Percentiles rank a stretch among this genome's conserved stretches.
Evolutionary conservation across 2,888 invertebrate genomes (phyloP).

Genomic region (Troides aeacus): DNA sequence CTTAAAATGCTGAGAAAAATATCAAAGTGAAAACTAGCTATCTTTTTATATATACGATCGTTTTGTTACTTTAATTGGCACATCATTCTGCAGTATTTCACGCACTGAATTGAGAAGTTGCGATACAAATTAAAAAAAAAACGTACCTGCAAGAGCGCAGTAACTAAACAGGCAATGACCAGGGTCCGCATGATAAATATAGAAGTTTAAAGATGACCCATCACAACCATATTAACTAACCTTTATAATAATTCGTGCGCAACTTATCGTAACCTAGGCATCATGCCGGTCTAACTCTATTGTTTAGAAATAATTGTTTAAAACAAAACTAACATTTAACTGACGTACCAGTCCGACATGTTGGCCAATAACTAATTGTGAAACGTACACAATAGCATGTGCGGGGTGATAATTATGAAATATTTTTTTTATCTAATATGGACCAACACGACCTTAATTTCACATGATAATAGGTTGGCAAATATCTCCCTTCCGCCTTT

Average conservation of each 20-base stretch:
- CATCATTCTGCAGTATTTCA: no score
- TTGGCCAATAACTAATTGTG: slow-evolving; percentile 2
- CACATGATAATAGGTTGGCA: no score
- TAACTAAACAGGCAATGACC: slow-evolving; percentile 25
- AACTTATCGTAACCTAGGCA: slow-evolving; percentile 13
- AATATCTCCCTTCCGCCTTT: no score
- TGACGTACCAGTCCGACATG: slow-evolving; percentile 8
- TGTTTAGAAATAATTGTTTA: not conserved
- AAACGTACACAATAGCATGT: slow-evolving; percentile 7
- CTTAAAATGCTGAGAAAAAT: no score
- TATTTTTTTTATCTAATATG: not conserved
- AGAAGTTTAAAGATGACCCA: not conserved
- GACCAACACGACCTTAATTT: no score
- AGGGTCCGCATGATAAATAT: slow-evolving; percentile 30
- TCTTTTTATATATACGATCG: no score
- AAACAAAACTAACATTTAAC: slow-evolving; percentile 2
- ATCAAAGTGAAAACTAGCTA: no score
- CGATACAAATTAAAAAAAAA: no score
- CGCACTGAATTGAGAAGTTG: no score
- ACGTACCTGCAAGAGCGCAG: slow-evolving; percentile 36
- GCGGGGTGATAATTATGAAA: not conserved
- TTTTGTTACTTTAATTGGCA: no score
- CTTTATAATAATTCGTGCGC: slow-evolving; percentile 30
- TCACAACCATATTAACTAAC: slow-evolving; percentile 30
- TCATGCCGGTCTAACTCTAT: not conserved